These are phyloP conservation scores for Spisula subtruncata DNA, from an alignment of 2,888 invertebrate species.

Conservation along the genomic window DNA sequence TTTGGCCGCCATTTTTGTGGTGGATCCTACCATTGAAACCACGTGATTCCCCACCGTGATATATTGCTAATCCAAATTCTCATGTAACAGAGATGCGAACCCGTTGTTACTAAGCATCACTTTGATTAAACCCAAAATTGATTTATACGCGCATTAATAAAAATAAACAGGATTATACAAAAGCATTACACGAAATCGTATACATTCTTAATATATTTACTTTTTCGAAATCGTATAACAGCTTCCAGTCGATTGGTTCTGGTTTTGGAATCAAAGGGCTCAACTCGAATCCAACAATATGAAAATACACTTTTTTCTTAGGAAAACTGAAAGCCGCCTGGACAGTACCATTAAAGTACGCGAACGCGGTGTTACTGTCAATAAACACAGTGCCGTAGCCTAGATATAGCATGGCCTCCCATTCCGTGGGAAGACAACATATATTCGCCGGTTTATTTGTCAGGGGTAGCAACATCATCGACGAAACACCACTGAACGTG, in stretches of 20 bases:
- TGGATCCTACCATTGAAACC: too few relatives aligned
- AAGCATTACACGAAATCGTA: too few relatives aligned
- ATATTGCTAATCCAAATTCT: too few relatives aligned
- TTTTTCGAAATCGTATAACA: conserved; percentile 62
- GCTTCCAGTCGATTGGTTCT: conserved; percentile 30
- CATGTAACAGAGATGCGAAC: too few relatives aligned
- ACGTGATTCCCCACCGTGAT: too few relatives aligned
- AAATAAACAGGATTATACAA: too few relatives aligned
- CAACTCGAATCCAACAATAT: conserved; percentile 56
- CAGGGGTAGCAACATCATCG: background rate
- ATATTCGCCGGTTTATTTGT: background rate
- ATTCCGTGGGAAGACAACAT: conserved; percentile 60
- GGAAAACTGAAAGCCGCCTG: conserved; percentile 59
- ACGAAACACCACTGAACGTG: background rate
- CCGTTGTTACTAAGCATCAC: too few relatives aligned
- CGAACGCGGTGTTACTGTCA: conserved; percentile 66
- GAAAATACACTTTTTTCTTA: conserved; percentile 56
- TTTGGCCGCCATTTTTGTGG: too few relatives aligned
- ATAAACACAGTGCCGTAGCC: conserved; percentile 70
- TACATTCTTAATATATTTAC: conserved; percentile 39
- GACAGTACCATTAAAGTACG: conserved; percentile 68
- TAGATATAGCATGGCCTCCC: conserved; percentile 66
- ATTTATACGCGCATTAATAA: too few relatives aligned
- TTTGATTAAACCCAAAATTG: too few relatives aligned
- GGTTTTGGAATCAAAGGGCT: conserved; percentile 72